A percentile compares a stretch with the other conserved stretches of the same genome.
phyloP scores from a whole-genome alignment of 2,888 invertebrate species.

The Glyphotaelius pellucidus region DNA sequence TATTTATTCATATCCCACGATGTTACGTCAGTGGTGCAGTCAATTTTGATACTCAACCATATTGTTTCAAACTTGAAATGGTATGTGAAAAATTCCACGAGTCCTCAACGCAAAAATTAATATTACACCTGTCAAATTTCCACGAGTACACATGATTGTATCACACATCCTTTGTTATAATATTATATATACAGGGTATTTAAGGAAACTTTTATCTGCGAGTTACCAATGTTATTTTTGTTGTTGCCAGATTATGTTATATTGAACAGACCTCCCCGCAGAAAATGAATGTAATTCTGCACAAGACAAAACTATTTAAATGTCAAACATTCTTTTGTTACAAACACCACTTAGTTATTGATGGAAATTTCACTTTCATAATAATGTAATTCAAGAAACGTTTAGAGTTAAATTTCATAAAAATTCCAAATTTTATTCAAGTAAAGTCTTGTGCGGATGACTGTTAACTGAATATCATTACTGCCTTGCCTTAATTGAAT shows the following conservation, averaged over 20 bases:
- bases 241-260: neutral
- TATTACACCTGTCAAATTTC: neutral
- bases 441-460: neutral
- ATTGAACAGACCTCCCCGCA: neutral
- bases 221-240: conserved; percentile 36
- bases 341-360: neutral
- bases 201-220: conserved; percentile 22
- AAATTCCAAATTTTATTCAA: neutral
- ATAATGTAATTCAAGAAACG: neutral
- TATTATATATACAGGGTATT: conserved; percentile 36
- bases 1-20: neutral
- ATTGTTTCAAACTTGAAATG: conserved; percentile 4
- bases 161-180: conserved; percentile 37
- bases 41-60: conserved; percentile 5
- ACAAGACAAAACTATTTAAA: neutral
- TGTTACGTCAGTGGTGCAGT: neutral
- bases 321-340: neutral
- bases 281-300: neutral
- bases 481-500: conserved; percentile 2
- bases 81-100: neutral
- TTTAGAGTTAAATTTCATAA: neutral
- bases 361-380: neutral
- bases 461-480: neutral
- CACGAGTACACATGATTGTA: conserved; percentile 12
- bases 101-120: conserved; percentile 4